A percentile compares a stretch with the other conserved stretches of the same genome.
Conservation (phyloP, 2,113 vertebrate species). For the Plestiodon gilberti region DNA sequence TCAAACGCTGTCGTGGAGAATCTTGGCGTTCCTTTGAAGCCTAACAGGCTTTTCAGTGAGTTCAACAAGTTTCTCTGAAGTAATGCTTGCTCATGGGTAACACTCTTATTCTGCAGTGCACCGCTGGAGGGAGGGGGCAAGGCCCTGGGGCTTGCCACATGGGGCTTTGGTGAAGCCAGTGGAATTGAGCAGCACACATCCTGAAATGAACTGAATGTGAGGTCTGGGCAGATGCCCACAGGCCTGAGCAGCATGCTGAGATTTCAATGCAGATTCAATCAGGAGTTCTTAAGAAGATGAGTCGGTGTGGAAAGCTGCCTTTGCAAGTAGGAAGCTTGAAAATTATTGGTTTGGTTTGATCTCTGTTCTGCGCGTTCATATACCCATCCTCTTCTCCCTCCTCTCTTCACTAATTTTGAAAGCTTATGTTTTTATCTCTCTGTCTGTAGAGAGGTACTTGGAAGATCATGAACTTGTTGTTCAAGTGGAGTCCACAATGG, state of each 20-base stretch:
- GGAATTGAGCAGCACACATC: background rate
- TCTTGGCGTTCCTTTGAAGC: background rate
- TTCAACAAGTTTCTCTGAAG: background rate
- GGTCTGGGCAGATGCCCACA: background rate
- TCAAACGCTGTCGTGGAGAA: background rate
- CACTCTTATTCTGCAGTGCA: background rate
- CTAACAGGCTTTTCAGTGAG: background rate
- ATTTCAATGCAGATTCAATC: background rate
- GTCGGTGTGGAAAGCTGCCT: background rate
- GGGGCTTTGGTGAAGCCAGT: background rate
- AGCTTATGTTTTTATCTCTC: conserved; percentile 14
- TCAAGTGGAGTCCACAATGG: conserved; percentile 92
- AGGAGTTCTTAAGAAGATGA: background rate
- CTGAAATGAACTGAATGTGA: background rate
- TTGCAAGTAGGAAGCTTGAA: background rate
- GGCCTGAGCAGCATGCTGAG: background rate
- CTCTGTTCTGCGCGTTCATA: background rate
- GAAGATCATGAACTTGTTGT: conserved; percentile 96
- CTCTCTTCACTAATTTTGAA: conserved; percentile 3
- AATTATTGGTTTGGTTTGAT: conserved; percentile 6
- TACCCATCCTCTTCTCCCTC: background rate
- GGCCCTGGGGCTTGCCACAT: background rate
- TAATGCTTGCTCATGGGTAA: background rate
- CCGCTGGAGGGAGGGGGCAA: background rate
- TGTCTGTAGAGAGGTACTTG: conserved; percentile 87